A percentile compares a stretch with the other conserved stretches of the same genome.
Conservation (phyloP, 2,797 vertebrate genomes). For the Valencia hispanica region DNA sequence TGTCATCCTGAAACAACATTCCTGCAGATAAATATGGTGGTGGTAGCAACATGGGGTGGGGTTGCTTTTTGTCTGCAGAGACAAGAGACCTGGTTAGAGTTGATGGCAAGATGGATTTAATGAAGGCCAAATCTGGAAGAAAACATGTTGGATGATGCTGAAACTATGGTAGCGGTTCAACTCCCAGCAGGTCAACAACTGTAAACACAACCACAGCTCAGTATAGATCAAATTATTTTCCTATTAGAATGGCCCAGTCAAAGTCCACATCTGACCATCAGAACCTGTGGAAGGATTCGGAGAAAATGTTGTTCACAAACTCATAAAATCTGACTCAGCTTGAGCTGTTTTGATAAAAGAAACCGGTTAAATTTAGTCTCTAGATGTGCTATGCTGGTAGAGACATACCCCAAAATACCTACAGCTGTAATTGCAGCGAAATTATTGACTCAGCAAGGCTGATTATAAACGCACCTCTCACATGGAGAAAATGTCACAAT, state of each 20-base stretch:
- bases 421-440: slow-evolving; percentile 2
- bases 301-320: neutral
- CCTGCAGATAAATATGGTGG: neutral
- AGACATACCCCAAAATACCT: neutral
- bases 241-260: neutral
- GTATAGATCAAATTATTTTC: neutral
- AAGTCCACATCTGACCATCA: neutral
- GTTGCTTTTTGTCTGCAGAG: neutral
- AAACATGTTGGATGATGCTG: neutral
- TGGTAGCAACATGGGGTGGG: neutral
- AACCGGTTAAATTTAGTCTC: neutral
- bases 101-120: neutral
- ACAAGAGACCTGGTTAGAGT: neutral
- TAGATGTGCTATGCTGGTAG: neutral
- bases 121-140: neutral
- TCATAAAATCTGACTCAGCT: neutral
- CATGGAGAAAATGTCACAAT: slow-evolving; percentile 9
- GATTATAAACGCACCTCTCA: slow-evolving; percentile 5
- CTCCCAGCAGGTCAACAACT: neutral
- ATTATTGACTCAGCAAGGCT: slow-evolving; percentile 2
- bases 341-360: slow-evolving; percentile 1
- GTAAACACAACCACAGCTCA: neutral
- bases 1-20: neutral
- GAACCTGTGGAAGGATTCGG: neutral
- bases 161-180: neutral